Evolutionary conservation across 1,140 invertebrate genomes (phyloP).

Genomic region (Thalassaphorura encarpata): DNA sequence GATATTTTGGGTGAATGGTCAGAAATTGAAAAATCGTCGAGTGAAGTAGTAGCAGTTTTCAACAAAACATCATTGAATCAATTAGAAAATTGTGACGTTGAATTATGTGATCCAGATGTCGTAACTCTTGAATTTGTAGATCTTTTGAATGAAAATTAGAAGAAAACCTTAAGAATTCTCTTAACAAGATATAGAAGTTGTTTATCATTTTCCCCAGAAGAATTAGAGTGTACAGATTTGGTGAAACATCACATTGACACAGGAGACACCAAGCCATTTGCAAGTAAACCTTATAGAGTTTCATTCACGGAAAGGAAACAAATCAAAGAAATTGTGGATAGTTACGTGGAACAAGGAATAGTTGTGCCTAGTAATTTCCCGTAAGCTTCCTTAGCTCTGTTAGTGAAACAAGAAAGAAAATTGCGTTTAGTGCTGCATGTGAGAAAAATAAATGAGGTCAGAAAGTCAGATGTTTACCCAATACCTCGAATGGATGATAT

Average conservation of each 20-base stretch:
- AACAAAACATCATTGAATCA: background rate
- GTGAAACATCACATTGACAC: background rate
- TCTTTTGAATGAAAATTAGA: background rate
- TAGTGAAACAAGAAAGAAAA: background rate
- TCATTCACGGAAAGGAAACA: slow-evolving; percentile 3
- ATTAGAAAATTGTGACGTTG: too few species aligned
- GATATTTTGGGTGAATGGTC: background rate
- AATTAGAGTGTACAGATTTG: background rate
- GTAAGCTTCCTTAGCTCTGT: background rate
- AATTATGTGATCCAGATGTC: background rate
- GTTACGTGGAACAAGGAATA: background rate
- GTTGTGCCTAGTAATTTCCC: slow-evolving; percentile 1
- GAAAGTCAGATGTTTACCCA: background rate
- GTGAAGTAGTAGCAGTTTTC: background rate
- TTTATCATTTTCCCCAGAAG: background rate
- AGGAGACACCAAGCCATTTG: background rate
- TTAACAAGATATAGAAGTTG: background rate
- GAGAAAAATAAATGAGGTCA: background rate
- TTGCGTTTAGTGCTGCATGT: slow-evolving; percentile 10
- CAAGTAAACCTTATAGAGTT: background rate
- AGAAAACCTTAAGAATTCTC: background rate
- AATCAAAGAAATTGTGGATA: slow-evolving; percentile 11
- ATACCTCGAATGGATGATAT: background rate
- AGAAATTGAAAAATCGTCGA: background rate
- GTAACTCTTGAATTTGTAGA: background rate